phyloP scores from a whole-genome alignment of 2,888 invertebrate genomes.

The Thereva unica region DNA sequence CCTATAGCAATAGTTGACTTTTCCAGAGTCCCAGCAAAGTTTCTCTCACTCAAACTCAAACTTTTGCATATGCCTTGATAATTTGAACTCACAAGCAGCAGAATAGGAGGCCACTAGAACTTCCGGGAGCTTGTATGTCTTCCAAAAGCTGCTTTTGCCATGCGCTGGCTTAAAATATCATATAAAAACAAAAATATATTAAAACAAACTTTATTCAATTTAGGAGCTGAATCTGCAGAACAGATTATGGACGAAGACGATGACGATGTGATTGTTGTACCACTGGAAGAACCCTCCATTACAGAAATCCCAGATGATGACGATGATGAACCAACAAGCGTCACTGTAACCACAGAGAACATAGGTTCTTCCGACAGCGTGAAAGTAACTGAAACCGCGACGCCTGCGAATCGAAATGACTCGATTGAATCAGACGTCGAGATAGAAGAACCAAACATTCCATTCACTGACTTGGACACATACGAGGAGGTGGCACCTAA shows the following conservation, averaged over 20 bases:
- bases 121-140: too few species aligned
- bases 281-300: conserved; percentile 67
- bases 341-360: neutral
- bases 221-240: neutral
- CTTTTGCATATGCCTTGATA: too few species aligned
- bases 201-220: neutral
- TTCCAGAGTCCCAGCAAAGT: too few species aligned
- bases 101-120: too few species aligned
- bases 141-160: too few species aligned
- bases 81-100: too few species aligned
- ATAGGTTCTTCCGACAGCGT: conserved; percentile 43
- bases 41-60: too few species aligned
- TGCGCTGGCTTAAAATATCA: too few species aligned
- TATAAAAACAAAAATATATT: too few species aligned
- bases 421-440: conserved; percentile 56
- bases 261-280: conserved; percentile 71
- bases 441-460: conserved; percentile 58
- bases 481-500: conserved; percentile 52
- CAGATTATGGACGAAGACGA: conserved; percentile 64
- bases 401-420: conserved; percentile 10
- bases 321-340: conserved; percentile 59
- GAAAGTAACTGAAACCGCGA: conserved; percentile 14
- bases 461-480: conserved; percentile 57
- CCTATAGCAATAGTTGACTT: too few species aligned
- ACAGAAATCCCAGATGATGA: conserved; percentile 66